Conservation (phyloP, 2,888 invertebrate species). For the Monoplex corrugatus region DNA sequence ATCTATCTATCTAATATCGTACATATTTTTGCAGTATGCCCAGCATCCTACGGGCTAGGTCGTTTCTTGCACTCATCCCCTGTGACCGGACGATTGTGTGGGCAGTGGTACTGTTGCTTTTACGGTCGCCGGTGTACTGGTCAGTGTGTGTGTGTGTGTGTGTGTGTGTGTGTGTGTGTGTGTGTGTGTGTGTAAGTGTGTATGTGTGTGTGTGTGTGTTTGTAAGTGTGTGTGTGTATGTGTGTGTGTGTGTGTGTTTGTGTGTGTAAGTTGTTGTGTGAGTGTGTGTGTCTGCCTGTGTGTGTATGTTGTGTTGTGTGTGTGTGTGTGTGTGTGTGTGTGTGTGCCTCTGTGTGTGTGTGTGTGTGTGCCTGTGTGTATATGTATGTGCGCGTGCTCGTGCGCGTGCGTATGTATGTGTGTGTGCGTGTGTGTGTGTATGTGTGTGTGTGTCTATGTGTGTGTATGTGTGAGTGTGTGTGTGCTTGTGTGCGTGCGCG, state of each 20-base stretch:
- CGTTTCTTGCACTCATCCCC: background rate
- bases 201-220: conserved; percentile 1
- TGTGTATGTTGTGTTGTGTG: background rate
- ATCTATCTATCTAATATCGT: too few relatives aligned
- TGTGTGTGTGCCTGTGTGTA: conserved; percentile 1
- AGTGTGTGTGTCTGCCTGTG: conserved; percentile 1
- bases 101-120: too few relatives aligned
- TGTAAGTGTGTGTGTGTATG: background rate
- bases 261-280: background rate
- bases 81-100: background rate
- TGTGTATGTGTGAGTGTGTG: background rate
- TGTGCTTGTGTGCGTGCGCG: background rate
- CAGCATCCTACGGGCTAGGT: background rate
- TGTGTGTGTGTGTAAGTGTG: background rate
- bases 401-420: background rate
- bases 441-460: background rate
- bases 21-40: too few relatives aligned
- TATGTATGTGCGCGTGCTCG: background rate
- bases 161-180: background rate
- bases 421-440: background rate
- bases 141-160: background rate
- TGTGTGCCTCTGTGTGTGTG: background rate
- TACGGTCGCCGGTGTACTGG: background rate
- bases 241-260: background rate
- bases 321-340: background rate